Conservation (phyloP, 2,113 vertebrate species). For the Lepus timidus region DNA sequence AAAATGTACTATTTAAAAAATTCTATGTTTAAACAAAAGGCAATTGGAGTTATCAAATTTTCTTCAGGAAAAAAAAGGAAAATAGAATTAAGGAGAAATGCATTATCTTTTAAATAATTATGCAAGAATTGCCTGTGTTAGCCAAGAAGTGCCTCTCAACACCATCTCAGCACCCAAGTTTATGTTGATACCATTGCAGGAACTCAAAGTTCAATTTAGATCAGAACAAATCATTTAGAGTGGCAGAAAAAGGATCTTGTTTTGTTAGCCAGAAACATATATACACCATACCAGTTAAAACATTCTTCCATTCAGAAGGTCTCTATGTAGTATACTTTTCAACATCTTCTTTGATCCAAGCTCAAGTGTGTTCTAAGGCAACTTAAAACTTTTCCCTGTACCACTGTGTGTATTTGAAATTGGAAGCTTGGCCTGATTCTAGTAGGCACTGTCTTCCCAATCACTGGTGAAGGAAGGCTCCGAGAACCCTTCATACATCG, state of each 20-base stretch:
- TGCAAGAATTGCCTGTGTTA: conserved; percentile 13
- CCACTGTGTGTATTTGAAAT: neutral
- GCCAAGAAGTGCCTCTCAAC: neutral
- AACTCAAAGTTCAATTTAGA: neutral
- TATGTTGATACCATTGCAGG: neutral
- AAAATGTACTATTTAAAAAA: conserved; percentile 6
- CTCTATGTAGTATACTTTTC: neutral
- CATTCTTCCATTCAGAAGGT: neutral
- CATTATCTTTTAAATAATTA: neutral
- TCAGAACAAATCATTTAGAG: neutral
- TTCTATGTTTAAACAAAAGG: neutral
- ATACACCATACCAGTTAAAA: neutral
- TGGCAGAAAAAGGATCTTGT: conserved; percentile 22
- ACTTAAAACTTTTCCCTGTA: neutral
- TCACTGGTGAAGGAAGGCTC: neutral
- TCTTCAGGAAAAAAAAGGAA: conserved; percentile 50
- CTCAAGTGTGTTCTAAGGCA: neutral
- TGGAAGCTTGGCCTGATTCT: neutral
- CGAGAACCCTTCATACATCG: neutral
- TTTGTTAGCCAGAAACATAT: conserved; percentile 22
- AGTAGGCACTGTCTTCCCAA: neutral
- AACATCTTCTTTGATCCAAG: conserved; percentile 22
- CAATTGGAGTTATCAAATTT: conserved; percentile 48
- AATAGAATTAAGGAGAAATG: conserved; percentile 48
- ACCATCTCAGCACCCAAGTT: neutral